Evolutionary conservation across 2,888 invertebrate genomes (phyloP).

Genomic region (Selenia dentaria): DNA sequence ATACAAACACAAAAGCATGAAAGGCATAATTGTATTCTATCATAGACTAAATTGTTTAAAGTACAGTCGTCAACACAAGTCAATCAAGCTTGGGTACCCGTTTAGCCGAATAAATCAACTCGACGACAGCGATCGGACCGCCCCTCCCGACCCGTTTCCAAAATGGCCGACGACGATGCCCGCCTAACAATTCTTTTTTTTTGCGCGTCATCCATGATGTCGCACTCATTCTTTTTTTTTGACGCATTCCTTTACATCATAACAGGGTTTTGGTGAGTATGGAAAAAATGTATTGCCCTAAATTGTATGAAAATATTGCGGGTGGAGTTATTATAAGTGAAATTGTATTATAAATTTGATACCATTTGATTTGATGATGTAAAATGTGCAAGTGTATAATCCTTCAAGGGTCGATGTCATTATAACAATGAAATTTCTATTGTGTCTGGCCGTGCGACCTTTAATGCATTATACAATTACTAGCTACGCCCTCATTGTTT

Average conservation of each 20-base stretch:
- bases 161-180: conserved; percentile 71
- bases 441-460: too few relatives aligned
- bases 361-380: too few relatives aligned
- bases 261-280: conserved; percentile 36
- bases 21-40: conserved; percentile 27
- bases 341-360: too few relatives aligned
- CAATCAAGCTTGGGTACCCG: conserved; percentile 49
- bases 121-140: conserved; percentile 51
- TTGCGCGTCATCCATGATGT: conserved; percentile 63
- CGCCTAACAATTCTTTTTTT: conserved; percentile 46
- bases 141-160: conserved; percentile 63
- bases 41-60: conserved; percentile 21
- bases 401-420: too few relatives aligned
- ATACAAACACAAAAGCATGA: conserved; percentile 1
- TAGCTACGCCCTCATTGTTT: too few relatives aligned
- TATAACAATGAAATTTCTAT: too few relatives aligned
- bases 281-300: conserved; percentile 33
- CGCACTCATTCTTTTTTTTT: conserved; percentile 44
- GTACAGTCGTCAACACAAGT: conserved; percentile 58
- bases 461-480: too few relatives aligned
- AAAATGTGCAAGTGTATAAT: too few relatives aligned
- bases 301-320: not conserved
- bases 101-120: conserved; percentile 64
- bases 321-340: too few relatives aligned
- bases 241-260: conserved; percentile 30